Base-by-base conservation (phyloP, 2,113 vertebrate genomes). In the Pelecanoides urinatrix region DNA sequence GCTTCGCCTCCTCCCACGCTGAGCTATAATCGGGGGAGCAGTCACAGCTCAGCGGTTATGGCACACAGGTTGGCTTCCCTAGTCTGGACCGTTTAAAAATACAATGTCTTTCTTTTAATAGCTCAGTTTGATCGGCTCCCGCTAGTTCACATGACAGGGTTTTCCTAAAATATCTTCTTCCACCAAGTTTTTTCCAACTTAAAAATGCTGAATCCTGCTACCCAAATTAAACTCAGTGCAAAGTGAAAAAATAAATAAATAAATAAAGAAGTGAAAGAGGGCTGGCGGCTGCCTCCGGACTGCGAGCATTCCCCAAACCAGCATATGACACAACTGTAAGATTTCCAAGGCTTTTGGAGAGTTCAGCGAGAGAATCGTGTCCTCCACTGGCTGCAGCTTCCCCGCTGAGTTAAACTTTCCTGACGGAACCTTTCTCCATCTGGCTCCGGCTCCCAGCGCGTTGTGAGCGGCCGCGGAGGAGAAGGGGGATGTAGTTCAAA, bases 21-120 rank as follows among this genome's bases (percentile, higher is more conserved):
- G 96, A 58, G 94, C 89, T 66, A 72, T 74, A 32, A 90, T 7
- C 32, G n/a, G 96, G 97, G 97, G 96, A 97, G 97, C 96, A 93
- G 97, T 75, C 95, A 82, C 91, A 52, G 96, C 96, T 59, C 97
- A 11, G 77, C 30, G 87, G 97, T 74, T 75, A 93, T 66, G 96
- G 98, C 97, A 73, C 90, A 9, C 83, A 92, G 95, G 61, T 97
- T 98, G 97, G 98, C 97, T 96, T 98, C 94, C 94, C 95, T 30
- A 2, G 94, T 94, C 97, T 96, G 96, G 85, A 30, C 94, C 75
- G n/a, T 59, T 96, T 97, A 98, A 97, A 97, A 97, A 96, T 94
- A 97, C 97, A 97, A 97, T 97, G 96, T 98, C 96, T 98, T 98
- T 94, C 97, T 98, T 98, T 98, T 98, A 97, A 98, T 96, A 98